Conservation (phyloP, 2,113 vertebrate species). For the Pseudonaja textilis region DNA sequence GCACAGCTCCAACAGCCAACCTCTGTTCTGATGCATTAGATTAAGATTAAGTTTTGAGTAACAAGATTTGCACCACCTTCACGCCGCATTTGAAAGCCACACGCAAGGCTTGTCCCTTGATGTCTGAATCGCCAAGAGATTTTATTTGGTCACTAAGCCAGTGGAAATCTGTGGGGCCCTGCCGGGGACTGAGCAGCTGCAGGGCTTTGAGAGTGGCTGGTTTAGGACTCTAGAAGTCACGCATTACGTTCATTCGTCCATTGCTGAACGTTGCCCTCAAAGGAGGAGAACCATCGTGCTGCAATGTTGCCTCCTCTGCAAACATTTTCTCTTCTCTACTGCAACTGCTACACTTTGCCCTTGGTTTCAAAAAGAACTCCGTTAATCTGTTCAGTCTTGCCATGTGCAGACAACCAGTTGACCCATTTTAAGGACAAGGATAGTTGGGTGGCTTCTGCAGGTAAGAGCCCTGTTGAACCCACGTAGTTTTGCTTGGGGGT, state of each 20-base stretch:
- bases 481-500: not conserved
- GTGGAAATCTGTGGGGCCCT: not conserved
- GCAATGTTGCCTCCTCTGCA: constrained; percentile 11
- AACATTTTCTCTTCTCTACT: not conserved
- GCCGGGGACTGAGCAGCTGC: not conserved
- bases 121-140: not conserved
- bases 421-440: constrained; percentile 32
- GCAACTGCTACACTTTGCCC: constrained; percentile 32
- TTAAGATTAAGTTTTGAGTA: not conserved
- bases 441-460: constrained; percentile 9
- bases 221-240: not conserved
- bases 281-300: not conserved
- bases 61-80: not conserved
- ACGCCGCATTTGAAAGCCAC: not conserved
- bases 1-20: not conserved
- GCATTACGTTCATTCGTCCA: not conserved
- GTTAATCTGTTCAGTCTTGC: constrained; percentile 49
- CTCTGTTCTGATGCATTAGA: not conserved
- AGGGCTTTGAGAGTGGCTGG: not conserved
- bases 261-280: rapidly evolving
- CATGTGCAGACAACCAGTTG: constrained; percentile 46
- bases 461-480: not conserved
- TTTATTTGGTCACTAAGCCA: not conserved
- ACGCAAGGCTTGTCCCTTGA: not conserved
- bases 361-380: constrained; percentile 41